Conservation (phyloP, 2,888 invertebrate species). For the Physocephala rufipes region DNA sequence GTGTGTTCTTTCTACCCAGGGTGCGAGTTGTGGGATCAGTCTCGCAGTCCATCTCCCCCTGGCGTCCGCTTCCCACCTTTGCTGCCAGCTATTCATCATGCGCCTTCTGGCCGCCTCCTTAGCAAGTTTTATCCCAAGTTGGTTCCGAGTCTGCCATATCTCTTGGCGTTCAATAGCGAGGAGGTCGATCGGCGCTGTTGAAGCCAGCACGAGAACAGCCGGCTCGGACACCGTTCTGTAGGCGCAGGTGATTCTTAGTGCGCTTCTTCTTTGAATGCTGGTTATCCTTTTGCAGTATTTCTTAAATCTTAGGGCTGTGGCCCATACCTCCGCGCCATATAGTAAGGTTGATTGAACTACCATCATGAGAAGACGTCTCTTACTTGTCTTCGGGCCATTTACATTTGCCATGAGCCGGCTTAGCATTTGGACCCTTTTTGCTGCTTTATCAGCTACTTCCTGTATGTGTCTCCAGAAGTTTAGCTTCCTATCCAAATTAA, state of each 20-base stretch:
- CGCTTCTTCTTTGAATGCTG: neutral
- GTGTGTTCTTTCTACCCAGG: slow-evolving; percentile 1
- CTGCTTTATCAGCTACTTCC: neutral
- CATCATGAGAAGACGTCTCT: neutral
- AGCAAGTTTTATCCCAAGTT: no score
- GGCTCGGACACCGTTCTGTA: neutral
- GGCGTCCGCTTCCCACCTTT: neutral
- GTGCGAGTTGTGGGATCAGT: neutral
- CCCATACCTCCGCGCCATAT: neutral
- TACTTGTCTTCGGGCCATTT: neutral
- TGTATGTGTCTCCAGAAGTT: neutral
- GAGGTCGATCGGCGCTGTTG: neutral
- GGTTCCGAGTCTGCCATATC: no score
- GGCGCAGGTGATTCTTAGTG: neutral
- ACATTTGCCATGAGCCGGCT: neutral
- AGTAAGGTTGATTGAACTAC: neutral
- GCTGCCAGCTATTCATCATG: no score
- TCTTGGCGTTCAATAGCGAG: neutral
- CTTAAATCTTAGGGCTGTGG: neutral
- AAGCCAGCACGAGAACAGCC: neutral
- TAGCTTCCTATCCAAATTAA: no score
- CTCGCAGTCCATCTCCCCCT: slow-evolving; percentile 14
- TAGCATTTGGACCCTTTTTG: neutral
- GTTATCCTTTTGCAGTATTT: neutral
- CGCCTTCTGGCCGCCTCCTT: no score